Percentiles rank a stretch among this genome's conserved stretches.
These are phyloP conservation scores for Hozukius guyotensis DNA, from an alignment of 2,797 vertebrate species.

Conservation along the genomic window DNA sequence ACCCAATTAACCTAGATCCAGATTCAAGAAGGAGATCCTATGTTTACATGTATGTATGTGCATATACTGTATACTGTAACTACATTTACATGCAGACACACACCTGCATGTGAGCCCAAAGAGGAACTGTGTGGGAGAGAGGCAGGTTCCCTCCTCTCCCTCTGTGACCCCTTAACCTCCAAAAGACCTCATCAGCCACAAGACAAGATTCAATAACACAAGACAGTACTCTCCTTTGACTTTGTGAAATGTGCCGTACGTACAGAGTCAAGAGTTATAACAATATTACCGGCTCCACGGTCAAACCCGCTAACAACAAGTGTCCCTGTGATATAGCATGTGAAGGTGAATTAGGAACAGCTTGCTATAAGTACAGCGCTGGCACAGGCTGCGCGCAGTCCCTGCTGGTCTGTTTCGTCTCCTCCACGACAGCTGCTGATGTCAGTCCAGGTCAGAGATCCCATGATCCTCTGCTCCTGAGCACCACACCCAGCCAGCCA, in stretches of 20 bases:
- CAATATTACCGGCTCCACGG: not conserved
- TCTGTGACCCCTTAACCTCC: slow-evolving; percentile 46
- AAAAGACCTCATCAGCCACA: slow-evolving; percentile 30
- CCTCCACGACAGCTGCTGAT: slow-evolving; percentile 71
- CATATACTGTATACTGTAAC: not conserved
- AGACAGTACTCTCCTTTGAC: slow-evolving; percentile 20
- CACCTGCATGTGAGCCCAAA: not conserved
- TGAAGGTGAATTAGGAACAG: slow-evolving; percentile 63
- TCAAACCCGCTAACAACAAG: slow-evolving; percentile 14
- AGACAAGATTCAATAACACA: slow-evolving; percentile 19
- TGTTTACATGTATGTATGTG: not conserved
- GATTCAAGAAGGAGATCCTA: slow-evolving; percentile 11
- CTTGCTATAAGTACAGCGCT: slow-evolving; percentile 50
- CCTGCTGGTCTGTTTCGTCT: slow-evolving; percentile 56
- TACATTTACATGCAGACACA: slow-evolving; percentile 8
- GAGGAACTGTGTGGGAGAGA: not conserved
- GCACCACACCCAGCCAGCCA: slow-evolving; percentile 68
- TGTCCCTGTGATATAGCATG: slow-evolving; percentile 31
- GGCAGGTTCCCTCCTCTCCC: not conserved
- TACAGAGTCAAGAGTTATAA: not conserved
- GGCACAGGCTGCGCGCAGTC: slow-evolving; percentile 36
- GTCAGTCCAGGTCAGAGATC: slow-evolving; percentile 77
- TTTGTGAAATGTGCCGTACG: not conserved
- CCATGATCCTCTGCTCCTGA: slow-evolving; percentile 75
- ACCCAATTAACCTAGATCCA: slow-evolving; percentile 12